phyloP scores from a whole-genome alignment of 2,888 invertebrate genomes.

The Hermaeophaga mercurialis region DNA sequence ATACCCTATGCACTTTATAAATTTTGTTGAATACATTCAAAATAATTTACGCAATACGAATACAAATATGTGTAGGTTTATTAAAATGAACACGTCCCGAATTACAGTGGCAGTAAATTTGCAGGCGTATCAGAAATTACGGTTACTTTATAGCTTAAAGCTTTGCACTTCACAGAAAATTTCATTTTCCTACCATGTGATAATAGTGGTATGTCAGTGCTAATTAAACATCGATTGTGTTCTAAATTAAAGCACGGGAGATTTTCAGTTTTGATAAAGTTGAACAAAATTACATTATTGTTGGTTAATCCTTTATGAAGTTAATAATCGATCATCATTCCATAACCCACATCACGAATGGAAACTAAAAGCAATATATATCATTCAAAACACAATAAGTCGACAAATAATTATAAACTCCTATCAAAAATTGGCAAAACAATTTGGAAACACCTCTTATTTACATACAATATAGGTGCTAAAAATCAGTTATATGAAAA shows the following conservation, averaged over 20 bases:
- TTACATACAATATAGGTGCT: too few species aligned
- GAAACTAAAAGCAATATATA: too few species aligned
- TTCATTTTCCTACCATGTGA: slow-evolving; percentile 44
- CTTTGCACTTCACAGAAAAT: slow-evolving; percentile 50
- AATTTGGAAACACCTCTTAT: too few species aligned
- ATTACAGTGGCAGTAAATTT: slow-evolving; percentile 50
- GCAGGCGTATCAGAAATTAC: slow-evolving; percentile 47
- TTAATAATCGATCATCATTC: too few species aligned
- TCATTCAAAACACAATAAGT: too few species aligned
- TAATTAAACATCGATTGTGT: neutral
- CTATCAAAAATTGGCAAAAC: too few species aligned
- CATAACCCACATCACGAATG: too few species aligned
- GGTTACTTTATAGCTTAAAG: slow-evolving; percentile 50
- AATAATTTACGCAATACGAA: slow-evolving; percentile 57
- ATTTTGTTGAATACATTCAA: slow-evolving; percentile 55
- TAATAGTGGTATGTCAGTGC: neutral
- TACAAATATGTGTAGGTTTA: slow-evolving; percentile 53
- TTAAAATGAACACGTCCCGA: slow-evolving; percentile 53
- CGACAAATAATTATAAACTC: too few species aligned
- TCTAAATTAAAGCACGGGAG: neutral
- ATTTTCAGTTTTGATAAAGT: too few species aligned
- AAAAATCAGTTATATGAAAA: too few species aligned
- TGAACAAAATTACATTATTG: too few species aligned
- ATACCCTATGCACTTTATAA: slow-evolving; percentile 54
- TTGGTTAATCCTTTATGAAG: too few species aligned